Evolutionary conservation across 2,113 vertebrate species (phyloP), one percentile per base, ranked within the genome.

Genomic region (Serilophus lunatus): DNA sequence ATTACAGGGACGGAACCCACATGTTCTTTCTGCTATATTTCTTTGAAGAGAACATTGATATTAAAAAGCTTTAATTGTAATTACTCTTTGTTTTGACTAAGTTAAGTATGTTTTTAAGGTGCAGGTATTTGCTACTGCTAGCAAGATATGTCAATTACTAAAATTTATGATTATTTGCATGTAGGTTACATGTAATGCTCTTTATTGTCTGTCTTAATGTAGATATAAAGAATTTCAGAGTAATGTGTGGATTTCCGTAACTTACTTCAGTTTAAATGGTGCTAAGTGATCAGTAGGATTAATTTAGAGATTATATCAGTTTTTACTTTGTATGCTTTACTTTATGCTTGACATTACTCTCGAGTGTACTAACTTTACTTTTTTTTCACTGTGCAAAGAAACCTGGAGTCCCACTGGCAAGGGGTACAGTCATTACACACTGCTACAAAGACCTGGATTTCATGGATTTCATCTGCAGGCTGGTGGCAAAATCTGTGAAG

Each of bases 381-480:
- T 80, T 64, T 82, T 74, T 36, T n/a, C n/a, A 22, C 60, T 47
- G 25, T 51, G 33, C 40, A 69, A 94, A 99, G 99, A 99, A 98
- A 98, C 98, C 98, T 4, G 99, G 99, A 25, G 98, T 99, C 25
- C 99, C 99, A 3, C 92, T 99, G 83, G 98, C 99, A 82, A 98
- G 97, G 93, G 98, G 98, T 44, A 97, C 99, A 36, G 97, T 99
- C 74, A 97, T 99, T 95, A 98, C 98, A 36, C 99, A 99, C 98
- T 99, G 99, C 95, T 98, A 98, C 98, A 98, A 98, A 94, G 99
- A 99, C 93, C 97, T 99, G 96, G 96, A 98, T 92, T 99, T 99
- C 97, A 98, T 99, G 99, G 99, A 99, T 97, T 99, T 99, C 88
- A 98, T 99, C 97, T 99, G 99, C 97, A 98, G 94, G 49, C 88